Conservation (phyloP, 2,113 vertebrate genomes). For the Cheirogaleus medius region DNA sequence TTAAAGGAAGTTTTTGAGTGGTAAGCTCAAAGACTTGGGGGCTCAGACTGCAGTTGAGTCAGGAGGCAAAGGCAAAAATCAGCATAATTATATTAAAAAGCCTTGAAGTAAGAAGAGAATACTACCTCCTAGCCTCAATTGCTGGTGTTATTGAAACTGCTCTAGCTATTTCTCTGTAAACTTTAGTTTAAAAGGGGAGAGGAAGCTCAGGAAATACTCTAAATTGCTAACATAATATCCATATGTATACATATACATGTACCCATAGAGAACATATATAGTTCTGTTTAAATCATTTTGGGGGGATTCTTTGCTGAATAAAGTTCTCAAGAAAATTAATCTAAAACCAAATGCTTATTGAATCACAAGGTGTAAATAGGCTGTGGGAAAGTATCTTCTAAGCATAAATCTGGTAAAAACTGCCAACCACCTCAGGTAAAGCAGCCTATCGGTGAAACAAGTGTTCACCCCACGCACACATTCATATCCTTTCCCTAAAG, state of each 20-base stretch:
- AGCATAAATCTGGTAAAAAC: neutral
- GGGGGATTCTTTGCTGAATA: conserved; percentile 65
- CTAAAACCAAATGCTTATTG: conserved; percentile 34
- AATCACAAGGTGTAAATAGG: neutral
- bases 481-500: neutral
- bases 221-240: neutral
- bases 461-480: neutral
- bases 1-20: conserved; percentile 18
- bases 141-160: neutral
- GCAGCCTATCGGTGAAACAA: neutral
- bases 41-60: neutral
- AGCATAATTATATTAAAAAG: neutral
- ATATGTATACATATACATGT: neutral
- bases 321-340: conserved; percentile 65
- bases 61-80: conserved; percentile 6
- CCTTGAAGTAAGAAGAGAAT: neutral
- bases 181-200: conserved; percentile 33
- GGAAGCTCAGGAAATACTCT: neutral
- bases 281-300: conserved; percentile 35
- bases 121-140: neutral
- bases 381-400: neutral
- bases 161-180: conserved; percentile 17
- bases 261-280: neutral
- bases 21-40: neutral
- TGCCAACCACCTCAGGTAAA: neutral